Evolutionary conservation across 2,888 invertebrate genomes (phyloP).

Genomic region (Leucophora obtusa): DNA sequence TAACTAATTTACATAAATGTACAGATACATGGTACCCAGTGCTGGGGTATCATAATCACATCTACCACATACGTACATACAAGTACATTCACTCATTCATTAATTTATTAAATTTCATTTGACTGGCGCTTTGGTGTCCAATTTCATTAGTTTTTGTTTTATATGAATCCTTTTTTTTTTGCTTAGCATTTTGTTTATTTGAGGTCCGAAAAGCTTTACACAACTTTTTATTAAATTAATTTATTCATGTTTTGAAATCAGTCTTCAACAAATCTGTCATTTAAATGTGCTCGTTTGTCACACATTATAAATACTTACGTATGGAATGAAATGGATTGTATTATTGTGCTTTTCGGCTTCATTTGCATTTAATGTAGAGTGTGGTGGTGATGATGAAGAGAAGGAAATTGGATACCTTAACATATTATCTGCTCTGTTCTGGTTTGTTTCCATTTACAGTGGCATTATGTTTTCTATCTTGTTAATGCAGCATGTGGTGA

Average conservation of each 20-base stretch:
- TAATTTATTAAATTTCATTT: constrained; percentile 70
- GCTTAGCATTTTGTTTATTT: constrained; percentile 25
- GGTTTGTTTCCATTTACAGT: constrained; percentile 31
- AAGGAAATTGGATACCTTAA: constrained; percentile 62
- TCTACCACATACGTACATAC: constrained; percentile 21
- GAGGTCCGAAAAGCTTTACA: constrained; percentile 39
- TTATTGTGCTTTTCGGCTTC: constrained; percentile 53
- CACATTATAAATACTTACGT: constrained; percentile 54
- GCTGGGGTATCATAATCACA: constrained; percentile 47
- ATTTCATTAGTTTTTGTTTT: constrained; percentile 61
- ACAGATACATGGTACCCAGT: constrained; percentile 27
- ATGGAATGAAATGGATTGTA: constrained; percentile 62
- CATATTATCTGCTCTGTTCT: constrained; percentile 10
- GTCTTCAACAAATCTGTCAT: constrained; percentile 76
- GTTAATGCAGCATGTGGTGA: constrained; percentile 5
- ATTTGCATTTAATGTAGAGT: constrained; percentile 73
- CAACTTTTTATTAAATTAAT: constrained; percentile 59
- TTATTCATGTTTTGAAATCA: constrained; percentile 71
- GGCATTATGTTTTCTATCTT: neutral
- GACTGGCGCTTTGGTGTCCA: constrained; percentile 64
- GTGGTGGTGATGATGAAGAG: constrained; percentile 62
- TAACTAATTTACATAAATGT: constrained; percentile 58
- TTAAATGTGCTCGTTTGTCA: constrained; percentile 75
- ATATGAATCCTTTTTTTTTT: constrained; percentile 29
- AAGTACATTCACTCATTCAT: constrained; percentile 65